Base-by-base conservation (phyloP, 1,140 invertebrate species). In the Drosophila ficusphila region DNA sequence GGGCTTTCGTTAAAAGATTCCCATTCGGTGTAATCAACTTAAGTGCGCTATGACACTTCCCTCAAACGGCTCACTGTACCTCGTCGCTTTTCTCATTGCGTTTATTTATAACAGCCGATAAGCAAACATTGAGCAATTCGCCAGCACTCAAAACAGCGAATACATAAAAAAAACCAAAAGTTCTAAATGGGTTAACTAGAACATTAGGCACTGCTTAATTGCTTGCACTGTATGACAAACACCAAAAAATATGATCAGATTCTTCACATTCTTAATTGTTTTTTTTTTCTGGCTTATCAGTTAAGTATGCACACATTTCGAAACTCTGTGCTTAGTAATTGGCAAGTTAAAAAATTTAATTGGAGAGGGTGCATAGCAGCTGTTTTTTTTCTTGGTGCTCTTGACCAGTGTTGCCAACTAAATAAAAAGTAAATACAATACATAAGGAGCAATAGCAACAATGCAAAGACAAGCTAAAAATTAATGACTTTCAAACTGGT, bases 401-500 rank as follows among this genome's bases (percentile, higher is more conserved):
- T 67, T 62, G 57, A 65, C 73, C 53, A 78, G 53, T 70, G 56
- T 73, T 47, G 52, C 76, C 64, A 82, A 60, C 69, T 83, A 70
- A 78, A 64, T 49, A 71, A 49, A 68, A 53, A 60, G 39, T 58
- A 69, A 46, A 62, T 73, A 56, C 58, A 71, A 65, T 61, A 58
- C 49, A 61, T 73, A 73, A 42, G 38, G 56, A 56, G 51, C 67
- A 65, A 79, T 76, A 69, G 58, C 58, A 76, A 56, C 72, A 73
- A 72, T 72, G 47, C 69, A 72, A 72, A 73, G 69, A 77, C 61
- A 65, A 69, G 73, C 62, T 74, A 74, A 74, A 73, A 73, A 74
- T 72, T 69, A 82, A 79, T 85, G 53, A 69, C 76, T 86, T 83
- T 83, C 76, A 86, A 85, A 85, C 79, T 68, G 79, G 81, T 83